These are phyloP conservation scores for Hirtodrosophila histrioides DNA, from an alignment of 2,888 invertebrate genomes.

Conservation along the genomic window DNA sequence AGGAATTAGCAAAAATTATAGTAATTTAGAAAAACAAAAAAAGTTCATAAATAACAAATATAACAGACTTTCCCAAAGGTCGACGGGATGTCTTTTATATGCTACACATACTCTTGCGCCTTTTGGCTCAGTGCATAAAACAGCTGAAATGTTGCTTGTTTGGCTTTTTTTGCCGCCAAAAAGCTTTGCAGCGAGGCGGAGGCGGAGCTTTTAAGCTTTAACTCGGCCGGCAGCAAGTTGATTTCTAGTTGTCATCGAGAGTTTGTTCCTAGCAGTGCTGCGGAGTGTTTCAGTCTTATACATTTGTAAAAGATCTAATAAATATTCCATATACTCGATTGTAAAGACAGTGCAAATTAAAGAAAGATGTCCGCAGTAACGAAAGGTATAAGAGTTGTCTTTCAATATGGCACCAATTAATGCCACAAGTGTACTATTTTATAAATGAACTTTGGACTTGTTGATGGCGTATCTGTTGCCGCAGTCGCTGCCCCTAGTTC, in stretches of 20 bases:
- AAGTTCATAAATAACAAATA: too few relatives aligned
- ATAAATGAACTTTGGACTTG: conserved; percentile 72
- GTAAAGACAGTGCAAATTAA: conserved; percentile 11
- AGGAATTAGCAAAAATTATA: too few relatives aligned
- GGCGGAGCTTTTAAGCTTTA: conserved; percentile 36
- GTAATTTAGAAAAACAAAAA: too few relatives aligned
- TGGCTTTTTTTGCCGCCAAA: conserved; percentile 16
- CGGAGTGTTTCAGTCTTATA: conserved; percentile 1
- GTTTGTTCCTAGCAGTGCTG: conserved; percentile 30
- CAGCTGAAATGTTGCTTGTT: conserved; percentile 44
- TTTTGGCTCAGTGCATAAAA: conserved; percentile 32
- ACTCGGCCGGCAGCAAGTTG: conserved; percentile 28
- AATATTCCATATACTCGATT: conserved; percentile 3
- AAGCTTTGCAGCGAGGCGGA: conserved; percentile 34
- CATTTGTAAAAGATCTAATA: conserved; percentile 15
- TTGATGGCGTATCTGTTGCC: conserved; percentile 52
- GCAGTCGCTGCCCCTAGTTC: conserved; percentile 17
- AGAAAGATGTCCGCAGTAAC: conserved; percentile 80
- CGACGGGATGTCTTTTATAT: too few relatives aligned
- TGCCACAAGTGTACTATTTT: conserved; percentile 3
- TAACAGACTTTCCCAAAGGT: too few relatives aligned
- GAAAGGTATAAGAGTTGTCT: conserved; percentile 60
- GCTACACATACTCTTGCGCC: too few relatives aligned
- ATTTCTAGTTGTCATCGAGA: conserved; percentile 27
- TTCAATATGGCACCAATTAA: background rate